A percentile compares a stretch with the other conserved stretches of the same genome.
Evolutionary conservation across 35 echinoderm and acorn worm genomes (phyloP).

Genomic region (Apostichopus japonicus): DNA sequence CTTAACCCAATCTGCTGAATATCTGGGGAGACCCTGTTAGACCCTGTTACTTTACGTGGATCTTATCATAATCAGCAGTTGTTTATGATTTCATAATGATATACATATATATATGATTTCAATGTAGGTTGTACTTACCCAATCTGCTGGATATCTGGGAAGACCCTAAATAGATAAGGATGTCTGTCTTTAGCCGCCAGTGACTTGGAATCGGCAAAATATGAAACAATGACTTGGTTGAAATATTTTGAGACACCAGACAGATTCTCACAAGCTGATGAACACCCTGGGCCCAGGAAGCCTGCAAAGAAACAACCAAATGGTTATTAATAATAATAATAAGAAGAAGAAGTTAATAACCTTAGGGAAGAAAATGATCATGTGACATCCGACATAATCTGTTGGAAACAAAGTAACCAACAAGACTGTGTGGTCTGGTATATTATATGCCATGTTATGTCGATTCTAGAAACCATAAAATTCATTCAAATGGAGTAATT

Average conservation of each 20-base stretch:
- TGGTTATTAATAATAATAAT: no score
- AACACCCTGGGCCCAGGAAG: slow-evolving; percentile 42
- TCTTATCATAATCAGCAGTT: no score
- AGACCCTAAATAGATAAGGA: slow-evolving; percentile 53
- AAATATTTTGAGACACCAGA: slow-evolving; percentile 57
- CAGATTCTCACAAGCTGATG: slow-evolving; percentile 36
- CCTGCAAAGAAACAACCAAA: neutral
- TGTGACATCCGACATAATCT: no score
- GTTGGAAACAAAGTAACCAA: no score
- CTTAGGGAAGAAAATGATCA: no score
- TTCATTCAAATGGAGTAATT: neutral
- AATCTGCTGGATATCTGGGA: slow-evolving; percentile 26
- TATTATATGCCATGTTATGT: neutral
- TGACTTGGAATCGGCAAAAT: slow-evolving; percentile 42
- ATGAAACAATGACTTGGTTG: slow-evolving; percentile 52
- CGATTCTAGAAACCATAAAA: neutral
- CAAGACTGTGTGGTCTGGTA: no score
- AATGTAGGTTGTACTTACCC: slow-evolving; percentile 4
- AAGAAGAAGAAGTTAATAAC: no score
- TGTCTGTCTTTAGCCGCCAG: slow-evolving; percentile 48
- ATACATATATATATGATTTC: no score
- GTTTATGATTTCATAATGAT: no score
- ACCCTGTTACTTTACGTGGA: no score
- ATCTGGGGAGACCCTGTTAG: slow-evolving; percentile 35
- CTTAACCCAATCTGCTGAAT: slow-evolving; percentile 37